phyloP scores from a whole-genome alignment of 1,140 invertebrate genomes.

The Formica selysi region DNA sequence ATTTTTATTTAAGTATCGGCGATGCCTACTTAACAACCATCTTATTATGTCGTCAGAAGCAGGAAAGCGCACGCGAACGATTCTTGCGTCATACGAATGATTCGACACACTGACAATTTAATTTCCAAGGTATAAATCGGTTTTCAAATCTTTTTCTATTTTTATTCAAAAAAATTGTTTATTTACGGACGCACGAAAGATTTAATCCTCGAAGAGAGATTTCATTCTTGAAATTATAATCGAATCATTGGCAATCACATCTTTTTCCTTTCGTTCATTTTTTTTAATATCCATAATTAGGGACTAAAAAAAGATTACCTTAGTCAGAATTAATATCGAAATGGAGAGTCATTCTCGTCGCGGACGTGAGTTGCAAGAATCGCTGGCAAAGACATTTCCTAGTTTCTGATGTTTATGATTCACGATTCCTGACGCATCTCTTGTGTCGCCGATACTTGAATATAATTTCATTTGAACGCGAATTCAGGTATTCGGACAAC shows the following conservation, averaged over 20 bases:
- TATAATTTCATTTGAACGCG: slow-evolving; percentile 32
- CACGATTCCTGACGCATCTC: slow-evolving; percentile 3
- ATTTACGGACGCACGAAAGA: not conserved
- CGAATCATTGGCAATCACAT: not conserved
- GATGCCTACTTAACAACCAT: not conserved
- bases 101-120: not conserved
- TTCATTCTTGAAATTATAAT: not conserved
- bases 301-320: not conserved
- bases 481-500: slow-evolving; percentile 82
- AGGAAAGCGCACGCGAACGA: not conserved
- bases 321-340: slow-evolving; percentile 9
- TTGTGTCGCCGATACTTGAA: not conserved
- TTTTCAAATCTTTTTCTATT: not conserved
- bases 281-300: not conserved
- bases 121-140: not conserved
- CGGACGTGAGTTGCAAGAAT: slow-evolving; percentile 21
- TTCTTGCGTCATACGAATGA: not conserved
- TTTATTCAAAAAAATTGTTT: not conserved
- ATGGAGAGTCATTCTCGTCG: not conserved
- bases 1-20: slow-evolving; percentile 30
- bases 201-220: too few species aligned
- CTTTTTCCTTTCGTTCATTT: not conserved
- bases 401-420: slow-evolving; percentile 5
- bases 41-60: slow-evolving; percentile 6
- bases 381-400: not conserved